Evolutionary conservation across 2,888 invertebrate genomes (phyloP), one percentile per base, ranked within the genome.

Genomic region (Brassicogethes aeneus): DNA sequence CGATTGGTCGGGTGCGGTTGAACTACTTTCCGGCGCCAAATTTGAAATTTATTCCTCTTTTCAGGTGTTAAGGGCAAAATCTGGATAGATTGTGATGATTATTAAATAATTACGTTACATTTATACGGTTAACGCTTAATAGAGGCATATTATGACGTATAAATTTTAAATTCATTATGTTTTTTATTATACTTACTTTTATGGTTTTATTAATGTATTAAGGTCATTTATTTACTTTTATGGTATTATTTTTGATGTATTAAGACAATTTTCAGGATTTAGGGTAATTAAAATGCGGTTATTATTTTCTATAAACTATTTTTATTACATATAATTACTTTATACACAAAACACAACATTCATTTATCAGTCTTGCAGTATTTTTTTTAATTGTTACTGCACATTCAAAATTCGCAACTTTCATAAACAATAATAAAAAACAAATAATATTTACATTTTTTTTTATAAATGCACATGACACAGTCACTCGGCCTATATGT

Each of bases 281-380:
- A n/a, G n/a, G n/a, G n/a, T n/a, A n/a, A 32, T 23, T 23, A 23
- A 23, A 23, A 23, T 10, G 10, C 23, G 23, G 5, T 33, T 7
- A 5, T 14, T 15, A 39, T 48, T 52, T 52, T 53, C 55, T 59
- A 58, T 55, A 54, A 57, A 59, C 58, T 60, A 59, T 55, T 48
- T 54, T 54, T 55, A 51, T 55, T 54, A 55, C 54, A 53, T 48
- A 53, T 59, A 56, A 56, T 54, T 51, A 47, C 47, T 60, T 60
- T 61, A 57, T 64, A 61, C 63, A 65, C 60, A 62, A 57, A 60
- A 59, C 61, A 61, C 59, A 64, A 62, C 66, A 66, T 66, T 63
- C 66, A 65, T 62, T 64, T 64, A 66, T 68, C 68, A 68, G 68
- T 68, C 68, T 68, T 68, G 57, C 65, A 62, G 60, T 60, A 62